These are phyloP conservation scores for Chydorus sphaericus DNA, from an alignment of 2,888 invertebrate species.

Conservation along the genomic window DNA sequence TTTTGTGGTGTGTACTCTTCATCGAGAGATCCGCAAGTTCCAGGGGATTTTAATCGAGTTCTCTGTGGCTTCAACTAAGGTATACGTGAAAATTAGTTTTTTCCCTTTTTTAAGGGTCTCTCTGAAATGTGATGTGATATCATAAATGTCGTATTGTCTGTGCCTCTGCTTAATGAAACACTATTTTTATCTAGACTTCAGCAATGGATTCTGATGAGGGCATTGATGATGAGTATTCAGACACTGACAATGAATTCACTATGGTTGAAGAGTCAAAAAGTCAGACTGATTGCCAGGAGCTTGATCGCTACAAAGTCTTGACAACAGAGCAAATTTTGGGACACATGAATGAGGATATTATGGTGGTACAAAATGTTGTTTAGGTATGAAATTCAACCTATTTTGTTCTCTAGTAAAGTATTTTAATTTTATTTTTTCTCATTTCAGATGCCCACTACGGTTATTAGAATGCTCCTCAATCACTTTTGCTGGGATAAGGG, in stretches of 20 bases:
- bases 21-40: no score
- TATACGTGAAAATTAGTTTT: no score
- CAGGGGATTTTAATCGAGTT: no score
- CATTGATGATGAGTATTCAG: conserved; percentile 69
- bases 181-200: no score
- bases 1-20: no score
- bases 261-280: conserved; percentile 57
- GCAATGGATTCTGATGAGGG: conserved; percentile 94
- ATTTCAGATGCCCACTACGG: conserved; percentile 66
- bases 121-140: no score
- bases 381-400: conserved; percentile 46
- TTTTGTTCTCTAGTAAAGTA: no score
- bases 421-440: conserved; percentile 13
- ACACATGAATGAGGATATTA: conserved; percentile 93
- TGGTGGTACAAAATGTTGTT: conserved; percentile 89
- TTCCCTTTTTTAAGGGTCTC: no score
- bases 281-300: conserved; percentile 65
- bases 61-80: no score
- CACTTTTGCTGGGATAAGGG: conserved; percentile 99
- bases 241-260: conserved; percentile 74
- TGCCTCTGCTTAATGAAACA: no score
- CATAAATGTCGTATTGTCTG: no score
- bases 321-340: conserved; percentile 92
- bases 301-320: conserved; percentile 86
- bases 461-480: conserved; percentile 85